Percentiles rank a stretch among this genome's conserved stretches.
phyloP scores from a whole-genome alignment of 2,888 invertebrate genomes.

The Falcaria lacertinaria region DNA sequence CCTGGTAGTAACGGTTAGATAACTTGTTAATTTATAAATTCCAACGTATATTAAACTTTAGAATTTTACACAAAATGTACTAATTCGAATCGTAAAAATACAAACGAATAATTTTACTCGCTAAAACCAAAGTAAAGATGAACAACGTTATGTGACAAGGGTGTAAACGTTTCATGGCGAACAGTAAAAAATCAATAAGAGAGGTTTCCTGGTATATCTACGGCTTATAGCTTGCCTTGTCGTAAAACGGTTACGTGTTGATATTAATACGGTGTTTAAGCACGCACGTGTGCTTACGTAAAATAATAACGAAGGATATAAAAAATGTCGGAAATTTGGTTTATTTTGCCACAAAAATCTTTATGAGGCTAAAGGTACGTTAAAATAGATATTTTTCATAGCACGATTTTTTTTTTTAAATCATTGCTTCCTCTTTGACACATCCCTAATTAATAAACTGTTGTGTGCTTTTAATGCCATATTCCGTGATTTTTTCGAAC shows the following conservation, averaged over 20 bases:
- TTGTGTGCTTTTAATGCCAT: no score
- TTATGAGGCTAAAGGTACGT: no score
- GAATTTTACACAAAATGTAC: slow-evolving; percentile 33
- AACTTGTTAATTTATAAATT: slow-evolving; percentile 60
- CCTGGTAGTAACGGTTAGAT: slow-evolving; percentile 71
- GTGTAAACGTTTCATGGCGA: slow-evolving; percentile 3
- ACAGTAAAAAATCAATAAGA: slow-evolving; percentile 3
- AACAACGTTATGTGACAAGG: slow-evolving; percentile 3
- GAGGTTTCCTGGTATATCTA: background rate
- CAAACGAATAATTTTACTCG: background rate
- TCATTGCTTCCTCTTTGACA: no score
- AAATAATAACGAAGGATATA: background rate
- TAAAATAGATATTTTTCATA: no score
- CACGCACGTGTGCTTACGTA: background rate
- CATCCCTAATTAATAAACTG: no score
- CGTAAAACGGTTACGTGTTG: slow-evolving; percentile 4
- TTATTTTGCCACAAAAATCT: slow-evolving; percentile 12
- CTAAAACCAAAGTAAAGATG: background rate
- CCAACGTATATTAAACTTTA: slow-evolving; percentile 44
- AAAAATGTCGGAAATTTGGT: slow-evolving; percentile 3
- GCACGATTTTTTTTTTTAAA: no score
- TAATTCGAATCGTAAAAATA: slow-evolving; percentile 7
- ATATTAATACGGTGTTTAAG: slow-evolving; percentile 1
- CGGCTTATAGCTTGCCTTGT: background rate
- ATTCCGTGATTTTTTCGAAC: no score